Percentiles rank a stretch among this genome's conserved stretches.
Evolutionary conservation across 2,113 vertebrate species (phyloP).

Genomic region (Phoenicopterus ruber): DNA sequence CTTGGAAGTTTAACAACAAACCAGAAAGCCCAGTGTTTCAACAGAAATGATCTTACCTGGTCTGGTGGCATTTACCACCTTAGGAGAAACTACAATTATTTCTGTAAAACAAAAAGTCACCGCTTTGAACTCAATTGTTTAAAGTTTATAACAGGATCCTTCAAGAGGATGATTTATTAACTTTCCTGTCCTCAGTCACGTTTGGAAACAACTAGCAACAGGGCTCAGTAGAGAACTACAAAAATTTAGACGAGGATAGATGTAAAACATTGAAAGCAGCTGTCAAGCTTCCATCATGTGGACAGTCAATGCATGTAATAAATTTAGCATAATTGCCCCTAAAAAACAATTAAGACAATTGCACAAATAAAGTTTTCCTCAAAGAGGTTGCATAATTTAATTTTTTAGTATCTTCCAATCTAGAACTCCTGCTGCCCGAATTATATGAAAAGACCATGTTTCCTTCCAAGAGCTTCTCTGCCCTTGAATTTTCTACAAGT

Average conservation of each 20-base stretch:
- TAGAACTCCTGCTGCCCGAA: not conserved
- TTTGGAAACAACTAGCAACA: not conserved
- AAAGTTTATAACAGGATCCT: not conserved
- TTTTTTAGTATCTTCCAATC: not conserved
- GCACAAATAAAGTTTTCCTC: not conserved
- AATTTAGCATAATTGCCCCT: not conserved
- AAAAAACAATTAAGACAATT: not conserved
- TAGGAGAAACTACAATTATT: conserved; percentile 70
- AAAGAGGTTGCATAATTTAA: not conserved
- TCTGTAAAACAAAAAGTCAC: conserved; percentile 66
- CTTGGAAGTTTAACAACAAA: not conserved
- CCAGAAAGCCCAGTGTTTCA: not conserved
- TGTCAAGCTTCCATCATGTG: not conserved
- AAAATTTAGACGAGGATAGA: not conserved
- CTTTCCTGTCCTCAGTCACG: not conserved
- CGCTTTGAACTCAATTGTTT: not conserved
- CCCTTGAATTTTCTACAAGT: not conserved
- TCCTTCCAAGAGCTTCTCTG: not conserved
- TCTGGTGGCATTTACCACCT: conserved; percentile 63
- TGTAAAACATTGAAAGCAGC: not conserved
- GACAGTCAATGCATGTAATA: not conserved
- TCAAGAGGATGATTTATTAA: not conserved
- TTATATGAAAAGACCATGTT: not conserved
- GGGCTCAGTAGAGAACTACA: not conserved
- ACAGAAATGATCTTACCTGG: conserved; percentile 33